Conservation (phyloP, 2,888 invertebrate genomes). For the Nesidiocoris tenuis region DNA sequence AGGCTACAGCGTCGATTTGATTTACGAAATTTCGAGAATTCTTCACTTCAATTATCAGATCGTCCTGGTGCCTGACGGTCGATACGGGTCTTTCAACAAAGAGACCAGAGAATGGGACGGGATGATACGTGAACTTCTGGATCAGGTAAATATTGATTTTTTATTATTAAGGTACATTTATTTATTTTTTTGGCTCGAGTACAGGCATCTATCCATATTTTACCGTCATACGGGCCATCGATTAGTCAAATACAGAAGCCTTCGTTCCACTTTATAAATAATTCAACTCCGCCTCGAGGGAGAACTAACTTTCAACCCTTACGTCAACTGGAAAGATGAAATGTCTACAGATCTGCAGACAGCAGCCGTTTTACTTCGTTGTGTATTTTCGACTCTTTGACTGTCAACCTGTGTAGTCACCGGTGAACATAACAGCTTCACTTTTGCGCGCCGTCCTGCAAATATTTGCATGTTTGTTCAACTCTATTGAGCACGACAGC, state of each 20-base stretch:
- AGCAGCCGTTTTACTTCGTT: neutral
- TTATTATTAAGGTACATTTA: too few relatives aligned
- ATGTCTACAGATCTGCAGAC: neutral
- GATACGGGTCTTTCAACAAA: constrained; percentile 78
- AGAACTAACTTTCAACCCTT: too few relatives aligned
- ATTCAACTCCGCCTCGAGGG: too few relatives aligned
- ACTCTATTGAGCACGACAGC: neutral
- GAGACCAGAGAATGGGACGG: constrained; percentile 89
- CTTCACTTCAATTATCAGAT: constrained; percentile 87
- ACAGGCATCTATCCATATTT: too few relatives aligned
- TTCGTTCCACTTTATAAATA: too few relatives aligned
- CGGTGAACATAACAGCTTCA: neutral
- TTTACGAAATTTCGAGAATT: constrained; percentile 85
- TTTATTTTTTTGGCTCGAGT: too few relatives aligned
- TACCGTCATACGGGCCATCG: too few relatives aligned
- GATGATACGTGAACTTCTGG: constrained; percentile 82
- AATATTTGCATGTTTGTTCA: neutral
- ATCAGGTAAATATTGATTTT: constrained; percentile 59
- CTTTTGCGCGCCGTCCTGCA: neutral
- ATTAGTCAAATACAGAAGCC: too few relatives aligned
- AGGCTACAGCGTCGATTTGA: constrained; percentile 91
- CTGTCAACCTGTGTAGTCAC: neutral
- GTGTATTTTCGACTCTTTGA: neutral
- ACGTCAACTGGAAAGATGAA: neutral
- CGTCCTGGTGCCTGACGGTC: constrained; percentile 79